Conservation (phyloP, 2,113 vertebrate species). For the Hydropotes inermis region DNA sequence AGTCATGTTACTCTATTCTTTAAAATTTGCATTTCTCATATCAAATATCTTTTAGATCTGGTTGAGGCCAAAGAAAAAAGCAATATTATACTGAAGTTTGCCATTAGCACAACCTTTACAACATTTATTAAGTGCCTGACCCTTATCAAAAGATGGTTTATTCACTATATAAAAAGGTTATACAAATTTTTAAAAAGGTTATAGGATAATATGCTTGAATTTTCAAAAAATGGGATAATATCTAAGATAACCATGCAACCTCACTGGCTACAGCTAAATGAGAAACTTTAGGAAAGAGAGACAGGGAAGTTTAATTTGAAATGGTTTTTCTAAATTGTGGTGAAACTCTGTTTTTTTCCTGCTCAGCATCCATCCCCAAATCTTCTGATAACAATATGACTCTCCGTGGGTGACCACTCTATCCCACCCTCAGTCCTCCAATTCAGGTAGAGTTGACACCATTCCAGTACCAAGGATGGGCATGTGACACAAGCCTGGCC, state of each 20-base stretch:
- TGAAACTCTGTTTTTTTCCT: conserved; percentile 9
- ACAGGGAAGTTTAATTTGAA: neutral
- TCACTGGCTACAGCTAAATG: conserved; percentile 13
- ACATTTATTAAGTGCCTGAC: conserved; percentile 1
- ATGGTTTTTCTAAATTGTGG: neutral
- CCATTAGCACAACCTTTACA: neutral
- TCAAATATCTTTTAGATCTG: neutral
- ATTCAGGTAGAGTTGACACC: neutral
- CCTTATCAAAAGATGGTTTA: neutral
- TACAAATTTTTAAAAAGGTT: neutral
- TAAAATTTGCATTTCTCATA: conserved; percentile 25
- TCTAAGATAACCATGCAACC: conserved; percentile 1
- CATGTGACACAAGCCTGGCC: neutral
- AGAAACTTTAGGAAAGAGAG: neutral
- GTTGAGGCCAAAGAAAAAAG: neutral
- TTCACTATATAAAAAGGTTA: neutral
- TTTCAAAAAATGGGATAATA: conserved; percentile 33
- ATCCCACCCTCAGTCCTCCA: neutral
- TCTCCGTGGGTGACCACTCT: neutral
- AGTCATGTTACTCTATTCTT: neutral
- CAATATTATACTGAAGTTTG: neutral
- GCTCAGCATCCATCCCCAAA: neutral
- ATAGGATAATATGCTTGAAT: neutral
- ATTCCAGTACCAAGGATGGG: neutral
- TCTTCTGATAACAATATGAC: neutral